A percentile compares a stretch with the other conserved stretches of the same genome.
phyloP scores from a whole-genome alignment of 1,140 invertebrate species.

The Rhopalosiphum maidis region DNA sequence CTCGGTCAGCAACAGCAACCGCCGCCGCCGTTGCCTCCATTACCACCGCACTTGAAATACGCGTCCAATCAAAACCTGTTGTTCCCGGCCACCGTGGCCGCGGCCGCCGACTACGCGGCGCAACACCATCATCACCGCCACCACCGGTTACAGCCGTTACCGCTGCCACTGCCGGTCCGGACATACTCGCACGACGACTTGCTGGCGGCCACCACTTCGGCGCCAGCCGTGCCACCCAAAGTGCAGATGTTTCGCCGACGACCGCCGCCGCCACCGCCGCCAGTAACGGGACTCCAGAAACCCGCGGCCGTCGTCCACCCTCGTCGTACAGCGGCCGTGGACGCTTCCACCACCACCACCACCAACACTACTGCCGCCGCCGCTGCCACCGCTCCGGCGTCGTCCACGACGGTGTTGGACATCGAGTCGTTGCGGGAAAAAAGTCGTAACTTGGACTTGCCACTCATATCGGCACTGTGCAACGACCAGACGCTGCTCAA shows the following conservation, averaged over 20 bases:
- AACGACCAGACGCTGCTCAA: slow-evolving; percentile 85
- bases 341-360: slow-evolving; percentile 58
- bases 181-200: slow-evolving; percentile 79
- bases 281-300: slow-evolving; percentile 60
- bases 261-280: slow-evolving; percentile 75
- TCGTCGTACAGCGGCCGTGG: background rate
- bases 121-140: slow-evolving; percentile 61
- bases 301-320: slow-evolving; percentile 29
- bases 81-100: slow-evolving; percentile 65
- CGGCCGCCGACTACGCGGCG: slow-evolving; percentile 63
- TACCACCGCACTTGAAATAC: slow-evolving; percentile 60
- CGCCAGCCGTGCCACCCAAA: slow-evolving; percentile 39
- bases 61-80: slow-evolving; percentile 62
- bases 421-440: slow-evolving; percentile 83
- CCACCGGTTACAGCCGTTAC: slow-evolving; percentile 55
- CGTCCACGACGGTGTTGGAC: slow-evolving; percentile 69
- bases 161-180: slow-evolving; percentile 64
- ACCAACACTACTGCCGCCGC: slow-evolving; percentile 60
- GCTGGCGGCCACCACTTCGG: slow-evolving; percentile 67
- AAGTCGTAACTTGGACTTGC: slow-evolving; percentile 85
- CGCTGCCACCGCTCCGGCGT: slow-evolving; percentile 60
- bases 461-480: slow-evolving; percentile 86
- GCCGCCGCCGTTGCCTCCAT: slow-evolving; percentile 38
- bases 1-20: background rate
- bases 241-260: slow-evolving; percentile 57